A percentile compares a stretch with the other conserved stretches of the same genome.
phyloP scores from a whole-genome alignment of 2,888 invertebrate genomes.

The Oscheius sp. region DNA sequence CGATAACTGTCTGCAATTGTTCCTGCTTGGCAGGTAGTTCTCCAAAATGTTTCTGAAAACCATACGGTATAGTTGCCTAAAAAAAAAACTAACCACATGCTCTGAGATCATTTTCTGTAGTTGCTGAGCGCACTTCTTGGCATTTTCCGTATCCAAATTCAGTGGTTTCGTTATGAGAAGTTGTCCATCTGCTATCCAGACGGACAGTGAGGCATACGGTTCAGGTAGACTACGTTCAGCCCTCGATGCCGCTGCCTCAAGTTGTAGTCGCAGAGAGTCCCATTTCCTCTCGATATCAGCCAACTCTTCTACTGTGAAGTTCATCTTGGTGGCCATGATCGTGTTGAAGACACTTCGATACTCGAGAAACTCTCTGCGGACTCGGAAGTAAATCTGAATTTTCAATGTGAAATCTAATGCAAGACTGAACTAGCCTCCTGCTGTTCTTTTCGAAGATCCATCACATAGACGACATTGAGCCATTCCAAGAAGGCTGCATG shows the following conservation, averaged over 20 bases:
- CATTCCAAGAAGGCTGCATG: conserved; percentile 54
- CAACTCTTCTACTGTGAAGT: conserved; percentile 60
- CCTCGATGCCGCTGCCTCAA: conserved; percentile 55
- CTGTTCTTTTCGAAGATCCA: conserved; percentile 42
- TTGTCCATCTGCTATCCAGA: conserved; percentile 58
- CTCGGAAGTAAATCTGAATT: conserved; percentile 56
- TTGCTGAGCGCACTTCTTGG: conserved; percentile 44
- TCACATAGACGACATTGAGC: conserved; percentile 52
- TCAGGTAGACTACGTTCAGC: conserved; percentile 55
- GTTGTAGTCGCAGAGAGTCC: conserved; percentile 57
- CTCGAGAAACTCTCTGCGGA: conserved; percentile 66
- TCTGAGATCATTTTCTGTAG: conserved; percentile 50
- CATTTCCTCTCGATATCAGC: conserved; percentile 63
- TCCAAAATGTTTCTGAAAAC: conserved; percentile 57
- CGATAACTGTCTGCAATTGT: conserved; percentile 47
- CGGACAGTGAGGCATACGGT: conserved; percentile 55
- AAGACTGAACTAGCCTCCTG: conserved; percentile 35
- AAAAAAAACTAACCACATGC: conserved; percentile 38
- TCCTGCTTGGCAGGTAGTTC: conserved; percentile 45
- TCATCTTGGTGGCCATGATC: conserved; percentile 57
- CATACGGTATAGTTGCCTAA: background rate
- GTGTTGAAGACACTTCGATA: conserved; percentile 61
- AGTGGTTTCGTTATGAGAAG: conserved; percentile 49
- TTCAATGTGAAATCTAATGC: background rate
- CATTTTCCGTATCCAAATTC: conserved; percentile 48